Base-by-base conservation (phyloP, 2,888 invertebrate genomes). In the Ornithoptera priamus region DNA sequence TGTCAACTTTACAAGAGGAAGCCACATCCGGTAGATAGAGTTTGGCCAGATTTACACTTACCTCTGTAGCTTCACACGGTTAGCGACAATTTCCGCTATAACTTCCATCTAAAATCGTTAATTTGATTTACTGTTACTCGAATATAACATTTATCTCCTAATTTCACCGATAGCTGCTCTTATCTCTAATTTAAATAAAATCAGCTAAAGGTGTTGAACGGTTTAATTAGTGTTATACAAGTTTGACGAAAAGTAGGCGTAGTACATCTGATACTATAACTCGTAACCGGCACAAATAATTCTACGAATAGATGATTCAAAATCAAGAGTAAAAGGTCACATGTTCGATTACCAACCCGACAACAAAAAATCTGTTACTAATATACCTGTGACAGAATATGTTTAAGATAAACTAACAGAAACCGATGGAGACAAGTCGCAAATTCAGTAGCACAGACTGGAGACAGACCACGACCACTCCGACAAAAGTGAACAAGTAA, bases 1-100 rank as follows among this genome's bases (percentile, higher is more conserved):
- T 70, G 67, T 70, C 64, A 67, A 58, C 59, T 65, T 53, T 17
- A 24, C 22, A 60, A 59, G 70, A 70, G 70, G 70, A 70, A 70
- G 70, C 70, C 17, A 60, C 70, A 58, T 70, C 70, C 70, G 70
- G 67, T 67, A 50, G 30, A 62, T 66, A 46, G 67, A 65, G 62
- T 57, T 63, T 58, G 62, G 12, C 62, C 42, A n/a, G 10, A 18
- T 50, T 24, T 66, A 63, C 59, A 65, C 42, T 30, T 22, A n/a
- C n/a, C 60, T 46, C n/a, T 63, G n/a, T 56, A 17, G 30, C 56
- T 67, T 70, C 70, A 67, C 70, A 70, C 70, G 70, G 66, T 63
- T 63, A 42, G 50, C 59, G 61, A 62, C 66, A 24, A 59, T 46
- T 64, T 70, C 67, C 64, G 70, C 42, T 56, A 36, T 20, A 24